Evolutionary conservation across 2,888 invertebrate genomes (phyloP).

Genomic region (Asteroscopus sphinx): DNA sequence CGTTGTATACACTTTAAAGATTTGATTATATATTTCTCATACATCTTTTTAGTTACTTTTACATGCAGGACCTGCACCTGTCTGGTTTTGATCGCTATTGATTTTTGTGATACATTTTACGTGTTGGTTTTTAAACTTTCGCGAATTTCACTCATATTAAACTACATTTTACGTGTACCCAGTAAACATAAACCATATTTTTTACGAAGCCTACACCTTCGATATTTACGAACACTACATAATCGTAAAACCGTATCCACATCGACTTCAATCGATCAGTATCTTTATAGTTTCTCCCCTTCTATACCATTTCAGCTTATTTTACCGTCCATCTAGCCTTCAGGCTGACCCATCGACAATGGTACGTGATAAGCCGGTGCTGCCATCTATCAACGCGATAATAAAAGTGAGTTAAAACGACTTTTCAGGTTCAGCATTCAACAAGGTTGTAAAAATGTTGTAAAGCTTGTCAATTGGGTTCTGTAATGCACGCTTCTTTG

Average conservation of each 20-base stretch:
- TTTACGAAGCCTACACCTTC: neutral
- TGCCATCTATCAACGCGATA: constrained; percentile 23
- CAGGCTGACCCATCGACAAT: constrained; percentile 19
- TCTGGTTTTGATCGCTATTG: too few species aligned
- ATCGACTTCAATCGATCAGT: constrained; percentile 2
- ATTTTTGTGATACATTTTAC: too few species aligned
- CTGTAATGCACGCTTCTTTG: constrained; percentile 7
- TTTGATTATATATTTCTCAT: too few species aligned
- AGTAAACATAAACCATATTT: neutral
- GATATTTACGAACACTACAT: constrained; percentile 8
- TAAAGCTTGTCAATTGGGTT: constrained; percentile 38
- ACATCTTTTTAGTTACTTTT: too few species aligned
- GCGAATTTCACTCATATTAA: too few species aligned
- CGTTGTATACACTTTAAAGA: too few species aligned
- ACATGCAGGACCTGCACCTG: too few species aligned
- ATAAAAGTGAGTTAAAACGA: constrained; percentile 41
- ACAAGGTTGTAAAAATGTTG: constrained; percentile 42
- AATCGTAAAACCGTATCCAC: constrained; percentile 27
- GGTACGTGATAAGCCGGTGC: constrained; percentile 15
- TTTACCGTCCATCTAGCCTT: constrained; percentile 20
- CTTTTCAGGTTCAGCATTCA: constrained; percentile 30
- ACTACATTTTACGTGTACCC: too few species aligned
- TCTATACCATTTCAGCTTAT: constrained; percentile 18
- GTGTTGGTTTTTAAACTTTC: too few species aligned
- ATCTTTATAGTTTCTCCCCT: constrained; percentile 32